Conservation (phyloP, 2,888 invertebrate species). For the Thereva unica region DNA sequence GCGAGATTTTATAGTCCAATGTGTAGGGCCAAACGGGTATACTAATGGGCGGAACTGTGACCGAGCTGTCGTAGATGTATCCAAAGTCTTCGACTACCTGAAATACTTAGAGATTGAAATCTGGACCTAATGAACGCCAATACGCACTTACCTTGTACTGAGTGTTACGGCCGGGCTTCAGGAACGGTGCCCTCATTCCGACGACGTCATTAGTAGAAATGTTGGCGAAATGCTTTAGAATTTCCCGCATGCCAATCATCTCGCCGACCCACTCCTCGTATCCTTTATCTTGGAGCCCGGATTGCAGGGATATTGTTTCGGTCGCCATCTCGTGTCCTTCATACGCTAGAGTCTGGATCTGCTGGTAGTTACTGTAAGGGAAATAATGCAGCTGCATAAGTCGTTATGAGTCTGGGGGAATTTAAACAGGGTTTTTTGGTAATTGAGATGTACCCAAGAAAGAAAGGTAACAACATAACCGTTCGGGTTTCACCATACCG, state of each 20-base stretch:
- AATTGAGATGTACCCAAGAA: constrained; percentile 2
- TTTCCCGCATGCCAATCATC: constrained; percentile 92
- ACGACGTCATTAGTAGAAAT: constrained; percentile 80
- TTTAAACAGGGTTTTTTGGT: neutral
- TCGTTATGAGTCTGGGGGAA: constrained; percentile 15
- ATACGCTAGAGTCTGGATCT: constrained; percentile 85
- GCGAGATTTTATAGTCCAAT: constrained; percentile 88
- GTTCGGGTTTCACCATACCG: constrained; percentile 2
- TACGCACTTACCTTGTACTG: constrained; percentile 76
- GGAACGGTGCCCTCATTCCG: constrained; percentile 85
- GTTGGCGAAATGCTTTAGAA: constrained; percentile 79
- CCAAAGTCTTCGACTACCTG: constrained; percentile 90
- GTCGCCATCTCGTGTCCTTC: constrained; percentile 83
- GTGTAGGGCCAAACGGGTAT: constrained; percentile 94
- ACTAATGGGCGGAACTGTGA: constrained; percentile 79
- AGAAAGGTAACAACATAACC: constrained; percentile 12
- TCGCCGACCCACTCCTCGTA: constrained; percentile 93
- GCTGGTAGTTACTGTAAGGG: constrained; percentile 84
- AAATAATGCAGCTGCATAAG: neutral
- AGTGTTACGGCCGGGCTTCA: constrained; percentile 90
- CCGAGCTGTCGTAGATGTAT: constrained; percentile 90
- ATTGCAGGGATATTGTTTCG: constrained; percentile 70
- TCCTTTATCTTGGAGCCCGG: constrained; percentile 84
- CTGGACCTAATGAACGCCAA: neutral
- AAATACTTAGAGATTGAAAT: constrained; percentile 39